Base-by-base conservation (phyloP, 2,888 invertebrate species). In the Eupithecia abbreviata region DNA sequence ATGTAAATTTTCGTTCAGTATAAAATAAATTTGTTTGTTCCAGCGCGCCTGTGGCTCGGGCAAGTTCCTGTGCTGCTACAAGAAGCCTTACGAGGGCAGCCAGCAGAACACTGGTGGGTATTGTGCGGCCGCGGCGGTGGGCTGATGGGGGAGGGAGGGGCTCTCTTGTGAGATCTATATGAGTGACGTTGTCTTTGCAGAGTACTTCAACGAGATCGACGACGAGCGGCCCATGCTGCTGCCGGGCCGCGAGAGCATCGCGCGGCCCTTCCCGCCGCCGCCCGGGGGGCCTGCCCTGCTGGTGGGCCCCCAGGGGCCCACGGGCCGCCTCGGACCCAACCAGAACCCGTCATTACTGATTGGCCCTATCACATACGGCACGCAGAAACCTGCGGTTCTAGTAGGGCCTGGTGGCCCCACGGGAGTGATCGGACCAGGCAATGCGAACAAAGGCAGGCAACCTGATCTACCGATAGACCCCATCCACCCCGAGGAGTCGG, bases 21-120 rank as follows among this genome's bases (percentile, higher is more conserved):
- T 18, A 18, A 62, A 58, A n/a, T n/a, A 4, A 47, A n/a, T 68
- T 15, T 47, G 4, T 18, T 70, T 15, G 55, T 71, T 90, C 90
- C 93, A 97, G 97, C 96, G 96, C 13, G 95, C 95, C 41, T 97
- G 97, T 83, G 96, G 96, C 49, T 90, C 90, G 0, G 96, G 96
- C 10, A 96, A 96, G 86, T 95, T 94, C 81, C 95, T 97, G 79
- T 97, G 97, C 86, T 97, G 97, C 85, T 96, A 95, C 89, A 95
- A 95, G 75, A 88, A 90, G 79, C 87, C 89, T 2, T 85, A 83
- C 74, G 84, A 85, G 55, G 77, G 58, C 1, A 66, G 76, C 4
- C 81, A 70, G 30, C 86, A 85, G 3, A 84, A 85, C 42, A 77
- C 90, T 86, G 92, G 93, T 93, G 81, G 66, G 58, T 7, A n/a